Conservation (phyloP, 2,797 vertebrate genomes). For the Taeniopygia guttata region DNA sequence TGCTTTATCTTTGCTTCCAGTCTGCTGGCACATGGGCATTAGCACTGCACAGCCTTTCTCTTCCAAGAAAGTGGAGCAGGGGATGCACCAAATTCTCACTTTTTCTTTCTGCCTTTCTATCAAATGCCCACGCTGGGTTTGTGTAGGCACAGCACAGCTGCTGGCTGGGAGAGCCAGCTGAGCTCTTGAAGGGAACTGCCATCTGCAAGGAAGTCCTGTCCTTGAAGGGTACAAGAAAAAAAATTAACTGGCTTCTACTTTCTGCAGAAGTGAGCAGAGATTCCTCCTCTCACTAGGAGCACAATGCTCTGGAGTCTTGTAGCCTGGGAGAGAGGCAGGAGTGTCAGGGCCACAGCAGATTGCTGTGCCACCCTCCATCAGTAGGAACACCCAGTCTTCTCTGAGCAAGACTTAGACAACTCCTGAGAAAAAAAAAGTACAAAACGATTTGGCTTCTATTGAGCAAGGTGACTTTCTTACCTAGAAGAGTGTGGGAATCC, state of each 20-base stretch:
- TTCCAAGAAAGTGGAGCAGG: not conserved
- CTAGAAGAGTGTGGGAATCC: too few species aligned
- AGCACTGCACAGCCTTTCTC: not conserved
- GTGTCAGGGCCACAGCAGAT: not conserved
- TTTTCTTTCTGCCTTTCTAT: not conserved
- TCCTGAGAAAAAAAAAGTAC: not conserved
- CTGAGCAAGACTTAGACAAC: not conserved
- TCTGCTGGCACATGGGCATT: rapidly evolving
- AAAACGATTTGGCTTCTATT: rapidly evolving
- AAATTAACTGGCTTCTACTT: not conserved
- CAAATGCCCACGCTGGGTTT: rapidly evolving
- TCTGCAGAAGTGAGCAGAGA: not conserved
- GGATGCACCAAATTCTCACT: not conserved
- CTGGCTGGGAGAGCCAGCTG: rapidly evolving
- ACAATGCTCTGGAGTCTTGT: rapidly evolving
- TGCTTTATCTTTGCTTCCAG: not conserved
- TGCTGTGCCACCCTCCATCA: not conserved
- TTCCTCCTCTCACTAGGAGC: rapidly evolving
- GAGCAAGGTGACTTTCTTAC: not conserved
- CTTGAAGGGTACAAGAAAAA: not conserved
- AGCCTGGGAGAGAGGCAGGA: not conserved
- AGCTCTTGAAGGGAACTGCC: not conserved
- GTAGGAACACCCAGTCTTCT: not conserved
- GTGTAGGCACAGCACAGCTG: not conserved
- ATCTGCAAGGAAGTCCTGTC: not conserved